Evolutionary conservation across 2,113 vertebrate species (phyloP), one percentile per base, ranked within the genome.

Genomic region (Eurystomus gularis): DNA sequence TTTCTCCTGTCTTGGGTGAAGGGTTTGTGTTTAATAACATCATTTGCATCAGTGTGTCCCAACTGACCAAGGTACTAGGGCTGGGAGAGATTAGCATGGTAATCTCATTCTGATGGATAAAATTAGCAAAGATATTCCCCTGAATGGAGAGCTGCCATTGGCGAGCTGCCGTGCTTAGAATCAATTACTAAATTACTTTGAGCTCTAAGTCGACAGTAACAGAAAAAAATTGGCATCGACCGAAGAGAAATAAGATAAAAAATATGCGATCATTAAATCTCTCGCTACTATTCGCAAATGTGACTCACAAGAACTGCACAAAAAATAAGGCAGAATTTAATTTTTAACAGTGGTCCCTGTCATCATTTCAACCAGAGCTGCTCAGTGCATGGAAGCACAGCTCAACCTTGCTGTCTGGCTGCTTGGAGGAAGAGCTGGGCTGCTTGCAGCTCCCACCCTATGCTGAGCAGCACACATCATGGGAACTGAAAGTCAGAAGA

Each of bases 171-270:
- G 98, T 98, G 98, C 98, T 98, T 98, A 98, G 99, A 99, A 99
- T 99, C 99, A 99, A 99, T 99, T 99, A 99, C 99, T 99, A 99
- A 99, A 99, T 99, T 99, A 99, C 99, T 99, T 98, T 98, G 98
- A 99, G 98, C 99, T 99, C 99, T 99, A 99, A 99, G 99, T 99
- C 98, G 99, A 99, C 99, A 99, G 99, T 99, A 99, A 99, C 99
- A 99, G 99, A 99, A 99, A 99, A 98, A 98, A 99, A 99, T 99
- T 99, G 98, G 98, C 99, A 99, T 99, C 98, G 99, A 99, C 98
- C 98, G 95, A 97, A 97, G 97, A 97, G 98, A 99, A 99, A 99
- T 99, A 99, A 99, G 99, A 99, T 99, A 98, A 99, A 99, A 98
- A 99, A 98, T 98, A 99, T 98, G 98, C 98, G 98, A 99, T 99